Evolutionary conservation across 2,888 invertebrate genomes (phyloP), one percentile per base, ranked within the genome.

Genomic region (Lissonota sp.): DNA sequence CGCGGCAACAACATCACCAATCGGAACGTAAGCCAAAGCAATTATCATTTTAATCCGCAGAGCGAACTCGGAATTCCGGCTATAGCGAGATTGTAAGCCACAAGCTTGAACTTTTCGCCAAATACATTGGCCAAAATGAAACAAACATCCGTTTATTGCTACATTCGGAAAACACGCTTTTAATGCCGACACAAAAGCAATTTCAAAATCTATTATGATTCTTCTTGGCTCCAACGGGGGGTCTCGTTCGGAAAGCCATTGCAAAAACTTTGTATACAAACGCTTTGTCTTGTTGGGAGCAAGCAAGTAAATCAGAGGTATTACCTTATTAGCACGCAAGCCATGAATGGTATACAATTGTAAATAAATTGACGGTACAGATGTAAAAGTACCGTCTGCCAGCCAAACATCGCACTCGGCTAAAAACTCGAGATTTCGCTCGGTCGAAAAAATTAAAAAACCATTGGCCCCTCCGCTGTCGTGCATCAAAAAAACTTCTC

Each of bases 241-340:
- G 5, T 10, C 10, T 44, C 63, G 72, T 7, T 73, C 53, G 37
- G 8, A 8, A 55, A 64, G 44, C 72, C 72, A 73, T 53, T 39
- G 63, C 14, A 73, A 55, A 55, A 72, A 72, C 72, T 72, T 64
- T 39, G 49, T 64, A 64, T 73, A 64, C 73, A 73, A 40, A 73
- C 16, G 57, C 37, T 73, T 53, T 4, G 49, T 64, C 57, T 73
- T 73, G 12, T 64, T 64, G 37, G 57, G 73, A 73, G 73, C 64
- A 55, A 73, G 73, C 64, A 58, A 40, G 44, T 73, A 64, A 46
- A 73, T 58, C 1, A 64, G n/a, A n/a, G 64, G 64, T 46, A 73
- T 8, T n/a, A 73, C 73, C 14, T 64, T 73, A 42, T 63, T 64
- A 40, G 26, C 73, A 49, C 46, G 55, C 49, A 64, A 53, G 73